Evolutionary conservation across 2,888 invertebrate species (phyloP), one percentile per base, ranked within the genome.

Genomic region (Cryptus viduatorius): DNA sequence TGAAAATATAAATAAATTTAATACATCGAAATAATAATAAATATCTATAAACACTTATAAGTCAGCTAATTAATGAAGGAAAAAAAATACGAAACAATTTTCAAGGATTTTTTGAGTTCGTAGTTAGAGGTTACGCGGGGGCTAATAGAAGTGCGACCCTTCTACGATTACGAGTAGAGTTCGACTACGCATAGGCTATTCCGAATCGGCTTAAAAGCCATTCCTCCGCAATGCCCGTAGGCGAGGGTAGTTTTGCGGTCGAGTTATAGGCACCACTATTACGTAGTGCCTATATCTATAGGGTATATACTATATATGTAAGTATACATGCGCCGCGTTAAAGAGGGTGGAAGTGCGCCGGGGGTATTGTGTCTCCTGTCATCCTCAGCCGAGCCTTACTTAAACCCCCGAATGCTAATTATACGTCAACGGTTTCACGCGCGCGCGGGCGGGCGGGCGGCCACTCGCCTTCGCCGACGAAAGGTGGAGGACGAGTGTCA

Each of bases 391-490:
- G 86, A 89, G 89, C 89, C 89, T 92, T 91, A 89, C 89, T 91
- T 91, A 82, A 85, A 89, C 89, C 89, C 86, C 89, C 91, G 89
- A 91, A 93, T 93, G 93, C 93, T 93, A 93, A 93, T 93, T 93
- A 93, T 91, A 92, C 91, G 90, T 92, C 91, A 91, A 90, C 89
- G 86, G 79, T 82, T 83, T 86, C 37, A 7, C 88, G 88, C 88
- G 87, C 86, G 88, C 88, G 87, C 65, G 81, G 61, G 29, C 76
- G 37, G 37, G 4, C 37, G 37, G 61, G 29, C 76, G 37, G 37
- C 0, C 37, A 7, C 37, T 79, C 83, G 79, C 78, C 75, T 53
- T 84, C 79, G 69, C 83, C 77, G 64, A 75, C 81, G 79, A 81
- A 80, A 19, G 82, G 86, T 77, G 86, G 83, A 87, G 86, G 67